Base-by-base conservation (phyloP, 2,888 invertebrate genomes). In the Thera obeliscata region DNA sequence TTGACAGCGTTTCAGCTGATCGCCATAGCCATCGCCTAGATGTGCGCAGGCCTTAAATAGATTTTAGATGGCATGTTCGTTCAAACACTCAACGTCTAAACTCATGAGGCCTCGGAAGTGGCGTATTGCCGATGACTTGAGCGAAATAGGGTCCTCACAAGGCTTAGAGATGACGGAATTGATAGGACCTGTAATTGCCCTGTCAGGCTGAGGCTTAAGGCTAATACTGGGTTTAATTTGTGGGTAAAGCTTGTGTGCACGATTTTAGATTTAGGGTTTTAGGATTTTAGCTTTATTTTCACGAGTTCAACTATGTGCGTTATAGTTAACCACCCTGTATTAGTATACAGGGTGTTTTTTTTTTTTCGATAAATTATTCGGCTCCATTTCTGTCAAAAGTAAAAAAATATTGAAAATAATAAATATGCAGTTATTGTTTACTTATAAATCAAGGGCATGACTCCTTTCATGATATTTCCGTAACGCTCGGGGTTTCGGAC, bases 151-250 rank as follows among this genome's bases (percentile, higher is more conserved):
- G 58, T 41, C 61, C 46, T 50, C 35, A 12, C 33, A 33, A 35
- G 56, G 49, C 50, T 58, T 35, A 62, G 61, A 61, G 65, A 65
- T 65, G 67, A 54, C 49, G 48, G 61, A 43, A 62, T 62, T 50
- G 62, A 69, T 65, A 36, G 60, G 38, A 5, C 9, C 59, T 35
- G 69, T 69, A 69, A 69, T 69, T 69, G 69, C 62, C 65, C 33
- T 69, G 69, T 65, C 69, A 59, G 38, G 36, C 36, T 46, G 61
- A 41, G 49, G 61, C 41, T 65, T 56, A 59, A 22, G 22, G 43
- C 35, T 48, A 55, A 46, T 46, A 48, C 41, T 55, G 9, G 11
- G 60, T 56, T 49, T 43, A 52, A 61, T 66, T 56, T 64, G 67
- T 33, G 56, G 64, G 56, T 60, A 59, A 57, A 49, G 56, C 33